Base-by-base conservation (phyloP, 2,888 invertebrate species). In the Diplolepis rosae region DNA sequence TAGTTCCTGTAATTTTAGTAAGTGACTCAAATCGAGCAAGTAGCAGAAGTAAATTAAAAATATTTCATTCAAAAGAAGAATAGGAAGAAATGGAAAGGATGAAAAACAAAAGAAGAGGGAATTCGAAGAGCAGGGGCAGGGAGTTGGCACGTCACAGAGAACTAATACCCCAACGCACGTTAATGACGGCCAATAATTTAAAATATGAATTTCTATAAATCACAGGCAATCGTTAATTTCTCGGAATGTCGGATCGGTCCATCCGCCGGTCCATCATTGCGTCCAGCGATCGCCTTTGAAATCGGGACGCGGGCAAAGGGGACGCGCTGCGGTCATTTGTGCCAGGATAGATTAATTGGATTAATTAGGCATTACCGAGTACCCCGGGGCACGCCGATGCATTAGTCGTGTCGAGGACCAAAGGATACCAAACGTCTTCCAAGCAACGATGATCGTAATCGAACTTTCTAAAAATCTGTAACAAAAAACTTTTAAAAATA, bases 181-280 rank as follows among this genome's bases (percentile, higher is more conserved):
- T 88, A 88, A 88, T 87, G 88, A 86, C 84, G 86, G 81, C 84
- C 87, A 86, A 88, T 88, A 87, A 88, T 88, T 88, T 86, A 86
- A 87, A 88, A 86, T 87, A 87, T 87, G 86, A 87, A 87, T 87
- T 86, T 84, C 84, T 84, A 88, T 88, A 87, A 88, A 88, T 88
- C 88, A 87, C 84, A 82, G 84, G 84, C 85, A 87, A 88, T 88
- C 88, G 87, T 88, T 87, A 88, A 88, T 88, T 88, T 88, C 87
- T 87, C 87, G 87, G 88, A 88, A 88, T 87, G 88, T 87, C 85
- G 84, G 86, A 86, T 87, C 86, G 84, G 83, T 77, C 72, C 71
- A 75, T 70, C 68, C 71, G 79, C 80, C 85, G 83, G 87, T 87
- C 84, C 85, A 88, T 88, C 88, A 88, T 83, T 65, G 71, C 72